Base-by-base conservation (phyloP, 2,113 vertebrate genomes). In the Bos javanicus region DNA sequence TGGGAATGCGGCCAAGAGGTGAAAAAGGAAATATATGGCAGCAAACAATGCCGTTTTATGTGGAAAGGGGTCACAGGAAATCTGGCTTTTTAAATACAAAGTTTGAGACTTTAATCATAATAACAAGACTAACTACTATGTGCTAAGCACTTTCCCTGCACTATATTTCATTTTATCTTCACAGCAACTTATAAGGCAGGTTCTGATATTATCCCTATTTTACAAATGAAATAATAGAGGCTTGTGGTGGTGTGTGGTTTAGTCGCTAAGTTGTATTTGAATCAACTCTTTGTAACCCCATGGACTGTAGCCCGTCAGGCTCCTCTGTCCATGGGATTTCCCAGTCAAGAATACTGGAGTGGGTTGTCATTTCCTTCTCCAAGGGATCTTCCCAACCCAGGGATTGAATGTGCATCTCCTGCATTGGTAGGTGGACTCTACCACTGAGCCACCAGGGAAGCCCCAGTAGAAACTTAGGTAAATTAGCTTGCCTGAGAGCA, bases 1-100 rank as follows among this genome's bases (percentile, higher is more conserved):
- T 95, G 78, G 50, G 3, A 94, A 96, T 85, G 39, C 50, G 19
- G n/a, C 23, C 54, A 95, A 85, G 10, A 87, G 3, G 2, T 87
- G n/a, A 96, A 64, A 64, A 96, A 81, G 46, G 57, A 97, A 80
- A 91, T 91, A 88, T 16, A 64, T 56, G 17, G 11, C 64, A 83
- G 12, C 14, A 94, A 21, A 80, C 46, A 87, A 28, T 93, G 52
- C 19, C 10, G 28, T 83, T 98, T 95, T 88, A 76, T 2, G 4
- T 92, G 23, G 48, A 50, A 36, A 48, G n/a, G 12, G 33, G 19
- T 6, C 46, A 64, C 19, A 33, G 28, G 14, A 78, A 67, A 92
- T 74, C 9, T 64, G 33, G 5, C 13, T 83, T 91, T 94, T 95
- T 90, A 76, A 95, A 94, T 67, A 6, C 25, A 67, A 90, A 86